These are phyloP conservation scores for Euplexia lucipara DNA, from an alignment of 2,888 invertebrate genomes.

Conservation along the genomic window DNA sequence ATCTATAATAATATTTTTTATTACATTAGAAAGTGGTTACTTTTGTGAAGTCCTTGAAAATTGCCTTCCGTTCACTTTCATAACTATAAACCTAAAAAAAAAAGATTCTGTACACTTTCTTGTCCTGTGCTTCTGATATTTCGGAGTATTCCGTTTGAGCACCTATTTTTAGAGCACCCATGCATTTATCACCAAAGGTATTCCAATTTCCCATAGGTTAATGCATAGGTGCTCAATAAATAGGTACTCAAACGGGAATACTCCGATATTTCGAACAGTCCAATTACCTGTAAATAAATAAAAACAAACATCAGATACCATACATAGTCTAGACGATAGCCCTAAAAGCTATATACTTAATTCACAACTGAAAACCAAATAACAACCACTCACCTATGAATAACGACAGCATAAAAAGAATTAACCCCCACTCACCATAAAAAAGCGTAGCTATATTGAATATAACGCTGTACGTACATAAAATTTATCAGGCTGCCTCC, in stretches of 20 bases:
- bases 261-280: not conserved
- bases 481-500: constrained; percentile 68
- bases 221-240: too few relatives aligned
- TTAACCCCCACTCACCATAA: constrained; percentile 63
- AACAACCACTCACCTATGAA: constrained; percentile 46
- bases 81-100: too few relatives aligned
- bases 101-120: too few relatives aligned
- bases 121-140: too few relatives aligned
- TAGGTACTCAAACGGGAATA: not conserved
- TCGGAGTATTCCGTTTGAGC: too few relatives aligned
- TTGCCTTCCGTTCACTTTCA: too few relatives aligned
- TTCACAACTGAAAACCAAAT: constrained; percentile 13
- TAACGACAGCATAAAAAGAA: constrained; percentile 63
- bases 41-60: too few relatives aligned
- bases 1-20: too few relatives aligned
- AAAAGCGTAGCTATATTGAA: constrained; percentile 67
- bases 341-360: constrained; percentile 30
- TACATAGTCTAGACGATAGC: constrained; percentile 7
- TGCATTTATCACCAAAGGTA: too few relatives aligned
- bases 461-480: constrained; percentile 60
- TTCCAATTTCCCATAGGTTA: too few relatives aligned
- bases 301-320: not conserved
- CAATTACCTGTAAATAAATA: not conserved
- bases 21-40: too few relatives aligned
- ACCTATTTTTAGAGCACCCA: too few relatives aligned